These are phyloP conservation scores for Stegodyphus mimosarum DNA, from an alignment of 1,140 invertebrate species.

Conservation along the genomic window DNA sequence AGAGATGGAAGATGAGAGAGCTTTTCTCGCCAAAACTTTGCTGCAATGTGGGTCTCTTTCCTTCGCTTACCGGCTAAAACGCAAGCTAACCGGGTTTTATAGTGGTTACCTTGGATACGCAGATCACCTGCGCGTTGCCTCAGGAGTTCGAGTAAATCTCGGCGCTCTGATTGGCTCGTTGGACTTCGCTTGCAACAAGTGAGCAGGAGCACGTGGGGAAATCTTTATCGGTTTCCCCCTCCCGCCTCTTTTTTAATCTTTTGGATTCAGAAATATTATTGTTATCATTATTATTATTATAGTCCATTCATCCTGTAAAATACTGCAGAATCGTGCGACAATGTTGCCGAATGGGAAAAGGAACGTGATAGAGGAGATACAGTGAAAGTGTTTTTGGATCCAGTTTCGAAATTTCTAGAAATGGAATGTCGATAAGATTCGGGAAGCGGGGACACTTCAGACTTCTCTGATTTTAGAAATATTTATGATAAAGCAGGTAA, in stretches of 20 bases:
- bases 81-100: neutral
- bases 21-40: too few species aligned
- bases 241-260: neutral
- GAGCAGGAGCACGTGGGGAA: conserved; percentile 1
- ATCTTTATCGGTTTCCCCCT: neutral
- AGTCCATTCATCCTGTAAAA: neutral
- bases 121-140: neutral
- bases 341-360: neutral
- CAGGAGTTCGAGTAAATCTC: neutral
- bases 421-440: too few species aligned
- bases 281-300: neutral
- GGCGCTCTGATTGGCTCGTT: conserved; percentile 1
- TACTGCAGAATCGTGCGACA: neutral
- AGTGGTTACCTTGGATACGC: conserved; percentile 5
- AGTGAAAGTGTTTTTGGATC: neutral
- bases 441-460: too few species aligned
- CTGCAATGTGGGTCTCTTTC: neutral
- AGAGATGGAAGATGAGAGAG: too few species aligned
- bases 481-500: too few species aligned
- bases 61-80: neutral
- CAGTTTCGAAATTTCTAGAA: too few species aligned
- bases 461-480: too few species aligned
- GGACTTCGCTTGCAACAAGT: neutral
- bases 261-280: neutral
- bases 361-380: neutral